Conservation (phyloP, 2,888 invertebrate species). For the Tachina grossa region DNA sequence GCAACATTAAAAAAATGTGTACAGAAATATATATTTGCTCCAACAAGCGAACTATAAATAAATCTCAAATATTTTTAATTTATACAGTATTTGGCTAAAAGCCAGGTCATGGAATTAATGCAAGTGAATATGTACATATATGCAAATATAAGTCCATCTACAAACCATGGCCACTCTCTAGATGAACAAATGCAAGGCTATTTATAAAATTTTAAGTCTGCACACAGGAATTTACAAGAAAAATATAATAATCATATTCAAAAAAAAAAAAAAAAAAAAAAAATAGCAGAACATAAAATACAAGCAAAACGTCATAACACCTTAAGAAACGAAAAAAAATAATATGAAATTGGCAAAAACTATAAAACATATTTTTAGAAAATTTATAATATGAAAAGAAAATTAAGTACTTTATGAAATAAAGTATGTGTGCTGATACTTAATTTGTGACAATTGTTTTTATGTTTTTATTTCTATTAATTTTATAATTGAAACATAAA, state of each 20-base stretch:
- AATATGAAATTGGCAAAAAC: constrained; percentile 53
- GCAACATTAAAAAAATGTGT: constrained; percentile 16
- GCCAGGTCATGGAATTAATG: constrained; percentile 61
- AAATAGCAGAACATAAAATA: not conserved
- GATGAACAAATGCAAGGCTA: constrained; percentile 28
- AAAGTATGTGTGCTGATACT: not conserved
- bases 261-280: not conserved
- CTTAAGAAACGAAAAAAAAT: not conserved
- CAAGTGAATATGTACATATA: constrained; percentile 26
- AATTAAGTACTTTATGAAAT: not conserved
- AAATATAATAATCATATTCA: not conserved
- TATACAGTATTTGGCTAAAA: constrained; percentile 39
- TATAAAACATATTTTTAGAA: constrained; percentile 53
- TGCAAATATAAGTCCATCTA: constrained; percentile 31
- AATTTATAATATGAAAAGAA: constrained; percentile 1
- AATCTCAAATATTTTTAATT: constrained; percentile 46
- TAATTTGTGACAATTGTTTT: not conserved
- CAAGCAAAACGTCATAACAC: constrained; percentile 46
- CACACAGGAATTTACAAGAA: constrained; percentile 45
- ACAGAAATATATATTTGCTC: constrained; percentile 2
- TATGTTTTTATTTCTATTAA: not conserved
- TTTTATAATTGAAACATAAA: constrained; percentile 38
- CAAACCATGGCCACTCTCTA: constrained; percentile 46
- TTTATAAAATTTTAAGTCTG: constrained; percentile 43
- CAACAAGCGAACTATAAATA: constrained; percentile 36